Evolutionary conservation across 1,140 invertebrate species (phyloP).

Genomic region (Lamellibrachia luymesi): DNA sequence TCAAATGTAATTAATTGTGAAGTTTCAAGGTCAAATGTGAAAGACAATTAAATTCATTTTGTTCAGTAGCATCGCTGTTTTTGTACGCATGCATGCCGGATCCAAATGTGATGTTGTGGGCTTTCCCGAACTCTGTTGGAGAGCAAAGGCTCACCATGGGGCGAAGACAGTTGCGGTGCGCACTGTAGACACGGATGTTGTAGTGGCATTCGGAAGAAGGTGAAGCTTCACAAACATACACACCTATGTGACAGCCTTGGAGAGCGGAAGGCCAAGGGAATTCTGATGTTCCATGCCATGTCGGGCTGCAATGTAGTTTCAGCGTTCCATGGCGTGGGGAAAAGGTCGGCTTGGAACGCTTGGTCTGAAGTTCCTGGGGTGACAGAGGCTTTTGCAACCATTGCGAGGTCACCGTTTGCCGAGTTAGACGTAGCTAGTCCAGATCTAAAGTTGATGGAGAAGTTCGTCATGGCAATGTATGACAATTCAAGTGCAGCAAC

Average conservation of each 20-base stretch:
- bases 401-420: conserved; percentile 11
- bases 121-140: too few species aligned
- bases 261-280: neutral
- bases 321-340: conserved; percentile 33
- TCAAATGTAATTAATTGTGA: too few species aligned
- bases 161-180: too few species aligned
- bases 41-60: too few species aligned
- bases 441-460: conserved; percentile 25
- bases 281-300: conserved; percentile 8
- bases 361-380: conserved; percentile 35
- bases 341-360: conserved; percentile 35
- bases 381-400: conserved; percentile 30
- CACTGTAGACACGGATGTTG: too few species aligned
- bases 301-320: conserved; percentile 26
- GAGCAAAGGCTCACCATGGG: too few species aligned
- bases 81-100: too few species aligned
- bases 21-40: too few species aligned
- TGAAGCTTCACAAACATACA: conserved; percentile 21
- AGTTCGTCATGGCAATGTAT: conserved; percentile 29
- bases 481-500: conserved; percentile 25
- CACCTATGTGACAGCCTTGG: neutral
- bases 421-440: neutral
- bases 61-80: too few species aligned
- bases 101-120: too few species aligned
- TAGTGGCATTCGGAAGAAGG: conserved; percentile 32